A percentile compares a stretch with the other conserved stretches of the same genome.
phyloP scores from a whole-genome alignment of 2,888 invertebrate genomes.

The Flabesymbios commensalis region DNA sequence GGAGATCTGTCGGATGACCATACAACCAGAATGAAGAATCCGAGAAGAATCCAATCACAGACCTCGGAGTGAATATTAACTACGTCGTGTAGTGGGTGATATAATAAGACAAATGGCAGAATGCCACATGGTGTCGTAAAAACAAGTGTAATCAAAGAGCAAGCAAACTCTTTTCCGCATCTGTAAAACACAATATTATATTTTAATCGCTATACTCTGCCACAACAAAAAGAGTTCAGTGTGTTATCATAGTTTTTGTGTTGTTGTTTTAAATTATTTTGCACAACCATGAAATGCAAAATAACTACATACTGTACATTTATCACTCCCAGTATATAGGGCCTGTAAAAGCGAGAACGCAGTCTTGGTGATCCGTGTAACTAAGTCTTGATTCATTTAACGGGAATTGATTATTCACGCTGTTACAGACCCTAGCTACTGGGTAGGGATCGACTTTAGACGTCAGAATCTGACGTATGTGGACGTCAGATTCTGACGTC shows the following conservation, averaged over 20 bases:
- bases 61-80: constrained; percentile 73
- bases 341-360: no score
- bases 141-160: constrained; percentile 68
- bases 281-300: no score
- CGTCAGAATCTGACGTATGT: no score
- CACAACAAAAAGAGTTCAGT: background rate
- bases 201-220: background rate
- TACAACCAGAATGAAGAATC: constrained; percentile 68
- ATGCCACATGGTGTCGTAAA: constrained; percentile 77
- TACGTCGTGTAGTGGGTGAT: constrained; percentile 77
- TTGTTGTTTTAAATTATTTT: no score
- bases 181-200: constrained; percentile 57
- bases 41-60: constrained; percentile 71
- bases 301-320: no score
- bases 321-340: no score
- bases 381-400: no score
- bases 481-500: no score
- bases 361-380: no score
- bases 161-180: constrained; percentile 65
- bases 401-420: no score
- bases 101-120: constrained; percentile 73
- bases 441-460: no score
- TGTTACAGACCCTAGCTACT: background rate
- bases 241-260: no score
- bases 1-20: constrained; percentile 68